Evolutionary conservation across 2,888 invertebrate species (phyloP).

Genomic region (Dinocampus coccinellae): DNA sequence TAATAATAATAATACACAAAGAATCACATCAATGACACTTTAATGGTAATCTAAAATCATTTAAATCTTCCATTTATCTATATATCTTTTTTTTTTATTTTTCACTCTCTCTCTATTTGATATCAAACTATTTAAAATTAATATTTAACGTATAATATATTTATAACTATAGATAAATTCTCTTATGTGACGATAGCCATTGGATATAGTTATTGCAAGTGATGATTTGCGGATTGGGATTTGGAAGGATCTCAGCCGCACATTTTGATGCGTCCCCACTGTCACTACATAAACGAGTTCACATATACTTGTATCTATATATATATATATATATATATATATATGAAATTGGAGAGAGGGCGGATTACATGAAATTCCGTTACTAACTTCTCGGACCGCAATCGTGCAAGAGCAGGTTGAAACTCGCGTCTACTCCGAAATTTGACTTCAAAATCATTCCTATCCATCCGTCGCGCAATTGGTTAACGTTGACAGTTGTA

Average conservation of each 20-base stretch:
- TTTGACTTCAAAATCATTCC: constrained; percentile 63
- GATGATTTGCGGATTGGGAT: too few relatives aligned
- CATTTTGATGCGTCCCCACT: too few relatives aligned
- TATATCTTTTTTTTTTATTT: too few relatives aligned
- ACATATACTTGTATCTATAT: background rate
- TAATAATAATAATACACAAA: too few relatives aligned
- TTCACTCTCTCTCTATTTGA: too few relatives aligned
- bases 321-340: background rate
- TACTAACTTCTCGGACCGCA: constrained; percentile 61
- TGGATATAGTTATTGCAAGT: background rate
- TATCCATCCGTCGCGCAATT: constrained; percentile 15
- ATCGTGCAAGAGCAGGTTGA: constrained; percentile 45
- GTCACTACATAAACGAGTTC: too few relatives aligned
- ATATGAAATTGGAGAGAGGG: background rate
- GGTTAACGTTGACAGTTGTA: constrained; percentile 16
- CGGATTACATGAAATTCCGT: constrained; percentile 16
- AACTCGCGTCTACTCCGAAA: constrained; percentile 48
- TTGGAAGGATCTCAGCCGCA: too few relatives aligned
- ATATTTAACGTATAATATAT: too few relatives aligned
- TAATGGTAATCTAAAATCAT: constrained; percentile 46
- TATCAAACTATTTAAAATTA: too few relatives aligned
- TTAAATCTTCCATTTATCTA: too few relatives aligned
- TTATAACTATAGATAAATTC: too few relatives aligned
- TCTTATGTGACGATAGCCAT: too few relatives aligned
- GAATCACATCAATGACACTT: constrained; percentile 9